Conservation (phyloP, 2,888 invertebrate species). For the Leptinotarsa tumamoca region DNA sequence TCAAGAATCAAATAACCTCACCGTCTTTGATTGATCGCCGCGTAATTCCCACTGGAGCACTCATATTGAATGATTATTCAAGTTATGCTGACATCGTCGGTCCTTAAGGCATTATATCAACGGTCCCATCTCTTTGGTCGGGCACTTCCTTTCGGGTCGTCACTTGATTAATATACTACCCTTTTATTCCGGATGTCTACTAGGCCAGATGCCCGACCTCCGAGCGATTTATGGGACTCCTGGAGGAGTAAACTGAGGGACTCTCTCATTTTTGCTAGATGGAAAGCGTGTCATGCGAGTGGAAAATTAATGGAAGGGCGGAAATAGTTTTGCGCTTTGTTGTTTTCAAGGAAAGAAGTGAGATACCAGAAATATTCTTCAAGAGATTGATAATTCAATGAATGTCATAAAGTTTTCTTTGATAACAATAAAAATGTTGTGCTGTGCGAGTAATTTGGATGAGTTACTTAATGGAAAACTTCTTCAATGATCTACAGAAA, state of each 20-base stretch:
- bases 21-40: background rate
- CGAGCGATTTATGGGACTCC: constrained; percentile 37
- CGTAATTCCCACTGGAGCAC: constrained; percentile 17
- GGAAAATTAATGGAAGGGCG: background rate
- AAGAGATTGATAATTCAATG: too few relatives aligned
- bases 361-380: too few relatives aligned
- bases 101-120: constrained; percentile 37
- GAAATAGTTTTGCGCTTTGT: too few relatives aligned
- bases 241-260: constrained; percentile 29
- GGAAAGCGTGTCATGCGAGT: background rate
- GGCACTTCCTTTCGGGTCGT: constrained; percentile 41
- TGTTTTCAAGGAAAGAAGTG: too few relatives aligned
- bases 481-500: too few relatives aligned
- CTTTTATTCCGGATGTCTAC: constrained; percentile 39
- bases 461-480: too few relatives aligned
- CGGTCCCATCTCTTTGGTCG: constrained; percentile 38
- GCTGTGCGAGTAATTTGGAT: too few relatives aligned
- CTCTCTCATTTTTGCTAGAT: background rate
- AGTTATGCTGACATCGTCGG: constrained; percentile 38
- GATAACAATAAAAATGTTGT: too few relatives aligned
- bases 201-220: constrained; percentile 39
- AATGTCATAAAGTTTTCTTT: too few relatives aligned
- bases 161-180: constrained; percentile 43
- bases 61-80: constrained; percentile 37
- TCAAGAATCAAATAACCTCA: background rate